Percentiles rank a stretch among this genome's conserved stretches.
These are phyloP conservation scores for Metallyticus violacea DNA, from an alignment of 2,888 invertebrate species.

Conservation along the genomic window DNA sequence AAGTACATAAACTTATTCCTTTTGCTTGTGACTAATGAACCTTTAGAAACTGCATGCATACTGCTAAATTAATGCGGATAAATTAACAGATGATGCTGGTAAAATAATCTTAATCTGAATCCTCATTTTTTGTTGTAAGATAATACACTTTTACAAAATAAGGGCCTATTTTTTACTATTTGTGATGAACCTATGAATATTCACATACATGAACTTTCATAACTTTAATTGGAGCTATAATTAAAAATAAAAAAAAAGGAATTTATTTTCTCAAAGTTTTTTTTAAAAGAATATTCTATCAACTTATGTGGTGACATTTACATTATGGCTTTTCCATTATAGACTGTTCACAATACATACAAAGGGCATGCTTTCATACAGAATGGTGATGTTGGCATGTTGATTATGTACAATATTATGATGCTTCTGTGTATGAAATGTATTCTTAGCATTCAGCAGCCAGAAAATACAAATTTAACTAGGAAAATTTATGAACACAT, in stretches of 20 bases:
- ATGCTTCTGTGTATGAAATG: background rate
- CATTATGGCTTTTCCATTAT: background rate
- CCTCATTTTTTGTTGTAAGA: background rate
- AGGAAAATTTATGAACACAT: background rate
- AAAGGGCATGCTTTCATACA: background rate
- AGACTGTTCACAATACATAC: background rate
- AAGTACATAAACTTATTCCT: no score
- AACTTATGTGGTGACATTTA: background rate
- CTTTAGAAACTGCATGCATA: background rate
- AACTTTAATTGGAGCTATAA: background rate
- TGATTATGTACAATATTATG: background rate
- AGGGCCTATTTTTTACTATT: background rate
- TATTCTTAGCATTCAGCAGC: background rate
- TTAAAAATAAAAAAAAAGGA: background rate
- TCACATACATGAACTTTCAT: background rate
- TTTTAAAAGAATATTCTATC: background rate
- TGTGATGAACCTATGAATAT: background rate
- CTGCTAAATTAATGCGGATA: background rate
- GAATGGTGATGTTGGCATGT: no score
- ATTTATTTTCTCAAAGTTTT: background rate
- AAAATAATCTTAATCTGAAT: background rate
- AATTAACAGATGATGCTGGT: background rate
- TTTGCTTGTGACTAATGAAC: background rate
- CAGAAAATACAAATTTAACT: background rate
- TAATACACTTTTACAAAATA: background rate